Conservation (phyloP, 2,113 vertebrate genomes). For the Apaloderma vittatum region DNA sequence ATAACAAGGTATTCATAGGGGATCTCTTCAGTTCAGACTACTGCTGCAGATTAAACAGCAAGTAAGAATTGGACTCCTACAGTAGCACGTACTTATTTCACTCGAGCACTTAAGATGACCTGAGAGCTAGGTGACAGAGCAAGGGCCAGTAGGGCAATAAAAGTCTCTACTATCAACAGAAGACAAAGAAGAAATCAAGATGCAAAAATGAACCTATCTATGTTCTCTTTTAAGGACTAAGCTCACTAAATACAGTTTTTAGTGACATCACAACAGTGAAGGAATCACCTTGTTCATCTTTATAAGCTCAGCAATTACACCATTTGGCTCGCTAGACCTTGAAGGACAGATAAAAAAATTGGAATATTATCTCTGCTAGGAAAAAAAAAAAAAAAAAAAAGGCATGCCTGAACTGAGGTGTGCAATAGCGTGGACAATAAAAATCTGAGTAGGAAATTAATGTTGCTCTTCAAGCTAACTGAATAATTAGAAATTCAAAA, state of each 20-base stretch:
- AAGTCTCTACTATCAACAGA: not conserved
- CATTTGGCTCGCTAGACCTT: not conserved
- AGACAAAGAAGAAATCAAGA: not conserved
- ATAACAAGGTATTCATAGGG: not conserved
- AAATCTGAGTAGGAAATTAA: not conserved
- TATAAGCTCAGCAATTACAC: not conserved
- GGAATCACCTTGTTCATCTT: not conserved
- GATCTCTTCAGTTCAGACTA: not conserved
- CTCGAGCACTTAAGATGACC: not conserved
- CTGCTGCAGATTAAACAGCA: not conserved
- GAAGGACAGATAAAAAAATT: not conserved
- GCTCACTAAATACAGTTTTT: not conserved
- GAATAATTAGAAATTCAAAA: not conserved
- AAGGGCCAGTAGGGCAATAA: not conserved
- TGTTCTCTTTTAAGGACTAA: not conserved
- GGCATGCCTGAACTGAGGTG: not conserved
- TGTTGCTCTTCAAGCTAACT: not conserved
- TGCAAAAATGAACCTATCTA: not conserved
- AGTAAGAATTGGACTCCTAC: not conserved
- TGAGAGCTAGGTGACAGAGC: not conserved
- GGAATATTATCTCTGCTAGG: not conserved
- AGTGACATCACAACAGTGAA: not conserved
- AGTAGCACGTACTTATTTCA: not conserved
- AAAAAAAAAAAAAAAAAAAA: not conserved
- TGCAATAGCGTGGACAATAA: not conserved